phyloP scores from a whole-genome alignment of 1,140 invertebrate species.

The Theocolax elegans region DNA sequence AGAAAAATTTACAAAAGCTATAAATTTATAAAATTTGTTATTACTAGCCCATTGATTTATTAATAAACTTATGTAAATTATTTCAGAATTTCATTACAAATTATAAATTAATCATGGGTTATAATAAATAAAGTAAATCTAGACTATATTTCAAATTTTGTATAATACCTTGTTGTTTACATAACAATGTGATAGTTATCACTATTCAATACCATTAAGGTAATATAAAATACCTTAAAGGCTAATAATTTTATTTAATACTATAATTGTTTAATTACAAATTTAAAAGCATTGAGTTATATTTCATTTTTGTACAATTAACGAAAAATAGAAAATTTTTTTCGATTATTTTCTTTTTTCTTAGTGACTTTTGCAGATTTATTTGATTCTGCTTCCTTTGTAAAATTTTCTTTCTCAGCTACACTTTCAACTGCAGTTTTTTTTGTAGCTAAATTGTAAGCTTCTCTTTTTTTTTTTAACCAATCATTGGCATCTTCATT shows the following conservation, averaged over 20 bases:
- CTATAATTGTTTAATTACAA: neutral
- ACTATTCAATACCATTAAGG: too few relatives aligned
- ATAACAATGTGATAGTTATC: too few relatives aligned
- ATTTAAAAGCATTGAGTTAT: too few relatives aligned
- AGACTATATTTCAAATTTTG: too few relatives aligned
- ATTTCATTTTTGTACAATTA: constrained; percentile 43
- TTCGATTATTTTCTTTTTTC: constrained; percentile 51
- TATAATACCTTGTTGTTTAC: too few relatives aligned
- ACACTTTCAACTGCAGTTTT: constrained; percentile 42
- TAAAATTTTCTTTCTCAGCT: constrained; percentile 55
- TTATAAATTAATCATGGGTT: neutral
- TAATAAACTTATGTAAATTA: constrained; percentile 17
- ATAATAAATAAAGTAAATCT: too few relatives aligned
- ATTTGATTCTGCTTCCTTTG: constrained; percentile 34
- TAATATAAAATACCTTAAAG: too few relatives aligned
- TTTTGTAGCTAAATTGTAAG: constrained; percentile 55
- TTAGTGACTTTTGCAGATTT: constrained; percentile 41
- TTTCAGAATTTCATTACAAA: neutral
- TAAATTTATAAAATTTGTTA: neutral
- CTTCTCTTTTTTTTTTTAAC: constrained; percentile 58
- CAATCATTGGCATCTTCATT: constrained; percentile 59
- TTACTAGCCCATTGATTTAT: neutral
- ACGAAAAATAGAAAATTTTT: constrained; percentile 60
- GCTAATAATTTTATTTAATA: too few relatives aligned
- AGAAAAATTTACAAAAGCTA: constrained; percentile 25